Conservation (phyloP, 2,888 invertebrate genomes). For the Leucozona laternaria region DNA sequence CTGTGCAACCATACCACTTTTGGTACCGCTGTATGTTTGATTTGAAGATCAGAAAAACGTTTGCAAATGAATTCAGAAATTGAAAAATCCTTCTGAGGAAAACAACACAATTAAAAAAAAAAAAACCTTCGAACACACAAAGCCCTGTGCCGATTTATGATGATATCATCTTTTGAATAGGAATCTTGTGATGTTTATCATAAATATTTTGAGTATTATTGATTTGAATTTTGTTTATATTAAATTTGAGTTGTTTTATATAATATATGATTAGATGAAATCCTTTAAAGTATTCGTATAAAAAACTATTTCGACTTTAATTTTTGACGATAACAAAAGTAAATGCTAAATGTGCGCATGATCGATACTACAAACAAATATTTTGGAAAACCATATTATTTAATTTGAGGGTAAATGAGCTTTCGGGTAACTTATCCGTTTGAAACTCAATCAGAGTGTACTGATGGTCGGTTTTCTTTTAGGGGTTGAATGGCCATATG, state of each 20-base stretch:
- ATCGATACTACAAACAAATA: constrained; percentile 51
- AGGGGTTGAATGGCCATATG: constrained; percentile 52
- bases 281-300: constrained; percentile 42
- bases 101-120: constrained; percentile 10
- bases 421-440: constrained; percentile 11
- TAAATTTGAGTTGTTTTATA: constrained; percentile 34
- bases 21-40: neutral
- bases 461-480: neutral
- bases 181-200: neutral
- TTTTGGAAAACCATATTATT: constrained; percentile 17
- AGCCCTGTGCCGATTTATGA: constrained; percentile 24
- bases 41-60: neutral
- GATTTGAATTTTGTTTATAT: neutral
- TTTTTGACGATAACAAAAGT: constrained; percentile 65
- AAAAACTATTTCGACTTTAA: constrained; percentile 52
- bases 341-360: constrained; percentile 60
- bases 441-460: constrained; percentile 3
- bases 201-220: neutral
- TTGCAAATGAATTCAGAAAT: neutral
- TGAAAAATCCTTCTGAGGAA: constrained; percentile 17
- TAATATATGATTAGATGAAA: constrained; percentile 14
- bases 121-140: neutral
- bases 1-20: constrained; percentile 60
- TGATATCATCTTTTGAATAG: constrained; percentile 19
- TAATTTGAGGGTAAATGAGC: constrained; percentile 19